Base-by-base conservation (phyloP, 2,888 invertebrate genomes). In the Euzetes globulus region DNA sequence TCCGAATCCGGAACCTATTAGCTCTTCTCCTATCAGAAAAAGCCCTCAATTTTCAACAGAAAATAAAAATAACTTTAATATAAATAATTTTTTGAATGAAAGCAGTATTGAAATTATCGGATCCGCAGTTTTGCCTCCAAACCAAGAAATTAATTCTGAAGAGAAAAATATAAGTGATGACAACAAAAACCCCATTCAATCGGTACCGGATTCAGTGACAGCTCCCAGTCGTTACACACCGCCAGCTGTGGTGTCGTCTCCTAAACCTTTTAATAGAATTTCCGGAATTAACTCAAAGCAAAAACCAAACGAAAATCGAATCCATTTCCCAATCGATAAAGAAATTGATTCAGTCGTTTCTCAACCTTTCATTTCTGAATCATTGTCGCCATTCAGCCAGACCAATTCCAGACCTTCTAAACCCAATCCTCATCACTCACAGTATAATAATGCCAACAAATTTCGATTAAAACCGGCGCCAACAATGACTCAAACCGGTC, bases 21-120 rank as follows among this genome's bases (percentile, higher is more conserved):
- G 15, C 11, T 22, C 29, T n/a, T 71, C 74, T 17, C 33, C 47
- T 7, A 29, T 70, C 3, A 25, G 73, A 74, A 50, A 60, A 58
- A 71, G 74, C 25, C 74, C 74, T 33, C 74, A 74, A 60, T 71
- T 55, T 71, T 15, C 22, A 58, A 13, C 71, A 7, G 55, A 33
- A 15, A 37, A 27, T 52, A 9, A 22, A 1, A 58, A 52, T 52
- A 47, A 25, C 25, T n/a, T 63, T 17, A 65, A 65, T 65, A 4
- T 13, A 73, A 63, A 52, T 27, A 58, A 63, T 37, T 63, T 29
- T 11, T 60, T 29, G 17, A 37, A 27, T 29, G 33, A 27, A 27
- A 29, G 3, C 55, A 63, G 25, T 22, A 19, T 1, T 37, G 19
- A 37, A n/a, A 72, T 65, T 1, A 29, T 1, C 4, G 25, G 6